phyloP scores from a whole-genome alignment of 2,888 invertebrate genomes.

The Microctonus brassicae region DNA sequence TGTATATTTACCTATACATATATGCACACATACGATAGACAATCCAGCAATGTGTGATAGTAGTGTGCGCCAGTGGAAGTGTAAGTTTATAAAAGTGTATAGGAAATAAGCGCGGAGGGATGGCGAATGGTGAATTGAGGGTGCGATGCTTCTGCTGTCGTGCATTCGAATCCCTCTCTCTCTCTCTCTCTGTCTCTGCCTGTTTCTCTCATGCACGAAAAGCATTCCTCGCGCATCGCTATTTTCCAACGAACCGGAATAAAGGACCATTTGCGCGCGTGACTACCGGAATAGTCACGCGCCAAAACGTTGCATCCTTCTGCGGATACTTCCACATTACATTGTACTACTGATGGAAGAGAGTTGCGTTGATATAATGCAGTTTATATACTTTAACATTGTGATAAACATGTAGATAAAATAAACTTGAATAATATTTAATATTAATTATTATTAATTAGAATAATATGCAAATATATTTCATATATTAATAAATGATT shows the following conservation, averaged over 20 bases:
- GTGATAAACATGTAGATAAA: not conserved
- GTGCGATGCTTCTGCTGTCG: not conserved
- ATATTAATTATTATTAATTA: too few species aligned
- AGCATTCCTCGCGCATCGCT: constrained; percentile 26
- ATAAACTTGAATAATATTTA: too few species aligned
- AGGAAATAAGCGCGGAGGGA: not conserved
- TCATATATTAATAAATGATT: too few species aligned
- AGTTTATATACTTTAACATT: not conserved
- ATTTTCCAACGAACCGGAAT: constrained; percentile 39
- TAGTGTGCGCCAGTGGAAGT: not conserved
- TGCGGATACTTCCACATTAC: too few species aligned
- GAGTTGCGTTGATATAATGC: too few species aligned
- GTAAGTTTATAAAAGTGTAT: not conserved
- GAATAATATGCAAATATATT: too few species aligned
- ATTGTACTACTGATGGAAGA: too few species aligned
- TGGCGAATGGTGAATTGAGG: not conserved
- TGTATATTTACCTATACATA: not conserved
- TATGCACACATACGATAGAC: not conserved
- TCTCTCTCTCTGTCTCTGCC: not conserved
- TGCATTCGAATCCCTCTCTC: not conserved
- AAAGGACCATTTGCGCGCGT: constrained; percentile 39
- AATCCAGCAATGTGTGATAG: constrained; percentile 5
- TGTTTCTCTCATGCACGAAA: not conserved
- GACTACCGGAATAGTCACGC: constrained; percentile 31
- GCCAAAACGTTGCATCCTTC: too few species aligned